phyloP scores from a whole-genome alignment of 2,888 invertebrate genomes.

The Stenodera caucasica region DNA sequence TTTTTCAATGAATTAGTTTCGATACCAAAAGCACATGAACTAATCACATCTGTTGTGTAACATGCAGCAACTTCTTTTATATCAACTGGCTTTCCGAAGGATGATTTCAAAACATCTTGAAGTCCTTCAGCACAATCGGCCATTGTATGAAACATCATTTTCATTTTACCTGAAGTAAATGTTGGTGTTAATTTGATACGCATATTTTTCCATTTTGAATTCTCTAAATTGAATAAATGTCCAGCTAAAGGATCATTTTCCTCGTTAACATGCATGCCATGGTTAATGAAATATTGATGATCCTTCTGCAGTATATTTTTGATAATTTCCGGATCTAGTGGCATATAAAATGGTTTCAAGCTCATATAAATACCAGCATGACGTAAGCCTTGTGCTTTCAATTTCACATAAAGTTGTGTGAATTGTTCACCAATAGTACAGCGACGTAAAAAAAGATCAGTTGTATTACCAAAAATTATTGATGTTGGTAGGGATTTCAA shows the following conservation, averaged over 20 bases:
- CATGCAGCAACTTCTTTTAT: conserved; percentile 53
- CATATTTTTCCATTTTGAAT: too few species aligned
- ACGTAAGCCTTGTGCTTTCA: neutral
- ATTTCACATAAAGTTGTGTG: neutral
- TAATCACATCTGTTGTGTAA: conserved; percentile 58
- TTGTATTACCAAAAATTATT: neutral
- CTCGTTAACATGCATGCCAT: too few species aligned
- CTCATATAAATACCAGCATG: neutral
- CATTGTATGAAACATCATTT: conserved; percentile 33
- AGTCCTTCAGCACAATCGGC: conserved; percentile 32
- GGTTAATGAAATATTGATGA: too few species aligned
- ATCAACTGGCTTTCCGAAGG: conserved; percentile 45
- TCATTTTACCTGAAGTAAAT: conserved; percentile 14
- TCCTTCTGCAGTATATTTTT: too few species aligned
- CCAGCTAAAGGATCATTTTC: too few species aligned
- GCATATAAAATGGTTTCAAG: neutral
- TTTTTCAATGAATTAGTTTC: conserved; percentile 57
- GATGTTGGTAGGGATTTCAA: neutral
- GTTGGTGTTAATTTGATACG: too few species aligned
- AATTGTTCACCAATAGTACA: neutral
- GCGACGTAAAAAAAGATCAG: neutral
- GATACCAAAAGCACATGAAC: neutral
- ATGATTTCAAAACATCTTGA: conserved; percentile 34
- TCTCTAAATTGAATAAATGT: too few species aligned
- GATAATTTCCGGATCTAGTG: neutral